Evolutionary conservation across 2,797 vertebrate species (phyloP).

Genomic region (Pitangus sulphuratus): DNA sequence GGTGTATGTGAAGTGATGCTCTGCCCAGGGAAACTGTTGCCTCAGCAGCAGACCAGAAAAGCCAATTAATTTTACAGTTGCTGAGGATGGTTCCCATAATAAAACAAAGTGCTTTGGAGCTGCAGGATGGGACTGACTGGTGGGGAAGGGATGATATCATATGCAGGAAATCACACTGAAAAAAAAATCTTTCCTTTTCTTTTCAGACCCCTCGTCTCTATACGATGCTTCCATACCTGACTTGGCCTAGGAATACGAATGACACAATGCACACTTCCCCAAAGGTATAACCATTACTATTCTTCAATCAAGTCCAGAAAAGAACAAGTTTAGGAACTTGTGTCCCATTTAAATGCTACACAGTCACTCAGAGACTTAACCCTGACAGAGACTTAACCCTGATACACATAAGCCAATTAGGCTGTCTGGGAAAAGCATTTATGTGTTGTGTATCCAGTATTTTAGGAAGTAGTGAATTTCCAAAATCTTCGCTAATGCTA

Average conservation of each 20-base stretch:
- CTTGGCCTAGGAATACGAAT: background rate
- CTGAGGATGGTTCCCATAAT: background rate
- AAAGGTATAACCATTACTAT: background rate
- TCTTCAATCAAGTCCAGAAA: background rate
- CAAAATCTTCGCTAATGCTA: background rate
- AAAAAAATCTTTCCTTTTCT: constrained; percentile 32
- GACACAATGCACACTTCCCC: background rate
- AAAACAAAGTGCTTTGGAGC: constrained; percentile 7
- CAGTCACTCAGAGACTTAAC: background rate
- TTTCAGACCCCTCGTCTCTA: background rate
- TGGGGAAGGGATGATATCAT: background rate
- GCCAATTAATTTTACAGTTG: background rate
- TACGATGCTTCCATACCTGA: background rate
- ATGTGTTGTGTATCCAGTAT: background rate
- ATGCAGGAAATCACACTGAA: constrained; percentile 10
- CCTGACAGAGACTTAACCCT: background rate
- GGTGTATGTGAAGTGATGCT: background rate
- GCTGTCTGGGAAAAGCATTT: background rate
- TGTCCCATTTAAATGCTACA: background rate
- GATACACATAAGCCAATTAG: background rate
- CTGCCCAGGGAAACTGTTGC: accelerated
- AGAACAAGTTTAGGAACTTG: background rate
- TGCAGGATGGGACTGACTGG: background rate
- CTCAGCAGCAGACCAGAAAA: background rate
- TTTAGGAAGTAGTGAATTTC: background rate